phyloP scores from a whole-genome alignment of 2,888 invertebrate species.

The Acleris sparsana region DNA sequence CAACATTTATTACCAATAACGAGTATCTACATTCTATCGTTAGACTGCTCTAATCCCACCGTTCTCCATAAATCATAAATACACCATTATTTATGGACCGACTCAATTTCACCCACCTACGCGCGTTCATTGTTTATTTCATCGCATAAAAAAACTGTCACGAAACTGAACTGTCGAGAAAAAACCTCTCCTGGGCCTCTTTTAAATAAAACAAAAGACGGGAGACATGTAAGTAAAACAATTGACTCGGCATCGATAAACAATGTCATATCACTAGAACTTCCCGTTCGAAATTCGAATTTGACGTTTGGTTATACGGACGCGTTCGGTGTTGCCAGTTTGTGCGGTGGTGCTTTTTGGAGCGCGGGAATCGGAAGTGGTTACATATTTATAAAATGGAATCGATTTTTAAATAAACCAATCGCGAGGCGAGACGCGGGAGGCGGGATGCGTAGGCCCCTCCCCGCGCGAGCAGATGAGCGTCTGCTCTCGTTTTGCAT shows the following conservation, averaged over 20 bases:
- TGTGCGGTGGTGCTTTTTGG: conserved; percentile 46
- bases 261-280: conserved; percentile 54
- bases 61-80: conserved; percentile 72
- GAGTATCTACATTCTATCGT: conserved; percentile 38
- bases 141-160: conserved; percentile 59
- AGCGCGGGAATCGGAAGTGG: conserved; percentile 66
- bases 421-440: conserved; percentile 74
- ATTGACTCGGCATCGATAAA: conserved; percentile 61
- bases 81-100: conserved; percentile 78
- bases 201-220: conserved; percentile 83
- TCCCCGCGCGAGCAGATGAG: conserved; percentile 62
- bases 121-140: conserved; percentile 68
- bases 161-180: conserved; percentile 52
- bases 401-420: conserved; percentile 83
- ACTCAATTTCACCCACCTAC: conserved; percentile 78
- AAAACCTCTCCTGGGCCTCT: conserved; percentile 68
- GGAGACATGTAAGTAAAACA: conserved; percentile 81
- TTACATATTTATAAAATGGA: conserved; percentile 84
- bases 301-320: conserved; percentile 37
- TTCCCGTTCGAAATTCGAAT: conserved; percentile 48
- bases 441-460: conserved; percentile 63
- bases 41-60: conserved; percentile 41
- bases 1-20: conserved; percentile 32
- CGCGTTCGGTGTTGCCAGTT: conserved; percentile 37
- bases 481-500: conserved; percentile 71